Percentiles rank a stretch among this genome's conserved stretches.
phyloP scores from a whole-genome alignment of 2,888 invertebrate genomes.

The Zygothrica quintamaculata region DNA sequence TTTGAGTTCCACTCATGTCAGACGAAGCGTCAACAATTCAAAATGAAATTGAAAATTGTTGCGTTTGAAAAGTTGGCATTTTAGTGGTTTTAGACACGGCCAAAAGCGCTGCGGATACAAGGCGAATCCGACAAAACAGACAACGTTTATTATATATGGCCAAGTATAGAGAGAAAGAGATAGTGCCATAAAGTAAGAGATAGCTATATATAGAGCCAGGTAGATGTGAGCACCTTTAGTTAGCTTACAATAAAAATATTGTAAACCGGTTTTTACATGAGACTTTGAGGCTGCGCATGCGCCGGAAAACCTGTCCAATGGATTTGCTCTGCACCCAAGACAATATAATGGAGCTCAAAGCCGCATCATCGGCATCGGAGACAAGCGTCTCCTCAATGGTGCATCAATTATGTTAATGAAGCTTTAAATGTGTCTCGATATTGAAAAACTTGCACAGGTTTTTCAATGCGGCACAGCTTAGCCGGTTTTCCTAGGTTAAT shows the following conservation, averaged over 20 bases:
- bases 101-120: conserved; percentile 19
- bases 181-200: too few species aligned
- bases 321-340: conserved; percentile 65
- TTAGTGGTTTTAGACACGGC: conserved; percentile 11
- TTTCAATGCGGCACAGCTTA: conserved; percentile 40
- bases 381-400: conserved; percentile 61
- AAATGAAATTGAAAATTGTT: conserved; percentile 72
- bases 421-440: conserved; percentile 72
- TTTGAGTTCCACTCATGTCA: conserved; percentile 21
- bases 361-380: conserved; percentile 31
- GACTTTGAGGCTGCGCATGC: conserved; percentile 44
- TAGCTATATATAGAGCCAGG: conserved; percentile 1
- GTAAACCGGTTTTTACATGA: conserved; percentile 65
- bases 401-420: conserved; percentile 79
- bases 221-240: conserved; percentile 33
- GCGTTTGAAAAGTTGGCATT: conserved; percentile 29
- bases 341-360: conserved; percentile 62
- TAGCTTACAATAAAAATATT: conserved; percentile 40
- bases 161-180: neutral
- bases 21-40: conserved; percentile 41
- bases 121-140: conserved; percentile 17
- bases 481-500: conserved; percentile 56
- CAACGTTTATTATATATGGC: conserved; percentile 30
- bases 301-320: conserved; percentile 72
- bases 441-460: conserved; percentile 63